Conservation (phyloP, 2,888 invertebrate species). For the Nephrotoma appendiculata region DNA sequence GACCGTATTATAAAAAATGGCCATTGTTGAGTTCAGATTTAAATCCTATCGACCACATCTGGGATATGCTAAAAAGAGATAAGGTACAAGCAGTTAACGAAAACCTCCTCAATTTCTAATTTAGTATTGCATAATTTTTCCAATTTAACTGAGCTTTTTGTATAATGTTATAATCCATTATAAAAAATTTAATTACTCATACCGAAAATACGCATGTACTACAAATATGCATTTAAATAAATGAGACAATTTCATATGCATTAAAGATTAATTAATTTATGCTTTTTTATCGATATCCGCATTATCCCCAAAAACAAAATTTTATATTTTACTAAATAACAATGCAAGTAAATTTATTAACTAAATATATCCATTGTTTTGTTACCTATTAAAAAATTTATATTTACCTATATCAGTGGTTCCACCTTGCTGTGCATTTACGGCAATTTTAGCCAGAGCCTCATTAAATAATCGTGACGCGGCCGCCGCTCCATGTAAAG, state of each 20-base stretch:
- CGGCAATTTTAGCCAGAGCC: constrained; percentile 71
- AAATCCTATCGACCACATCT: no score
- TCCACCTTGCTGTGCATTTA: constrained; percentile 82
- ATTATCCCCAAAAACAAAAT: background rate
- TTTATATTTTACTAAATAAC: background rate
- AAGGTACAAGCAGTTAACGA: no score
- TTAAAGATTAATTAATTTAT: background rate
- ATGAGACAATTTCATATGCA: background rate
- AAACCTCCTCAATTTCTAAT: no score
- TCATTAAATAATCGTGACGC: constrained; percentile 80
- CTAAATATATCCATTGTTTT: background rate
- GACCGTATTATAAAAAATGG: no score
- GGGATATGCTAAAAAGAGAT: no score
- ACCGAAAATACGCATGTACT: no score
- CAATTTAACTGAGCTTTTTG: no score
- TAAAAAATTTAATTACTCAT: no score
- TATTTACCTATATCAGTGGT: constrained; percentile 75
- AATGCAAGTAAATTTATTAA: background rate
- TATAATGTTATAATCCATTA: no score
- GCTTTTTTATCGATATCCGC: background rate
- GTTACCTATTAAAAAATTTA: background rate
- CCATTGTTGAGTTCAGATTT: no score
- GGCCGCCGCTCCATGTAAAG: constrained; percentile 82
- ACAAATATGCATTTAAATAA: background rate
- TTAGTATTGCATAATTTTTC: no score